A percentile compares a stretch with the other conserved stretches of the same genome.
Evolutionary conservation across 2,888 invertebrate genomes (phyloP).

Genomic region (Flexamia atlantica): DNA sequence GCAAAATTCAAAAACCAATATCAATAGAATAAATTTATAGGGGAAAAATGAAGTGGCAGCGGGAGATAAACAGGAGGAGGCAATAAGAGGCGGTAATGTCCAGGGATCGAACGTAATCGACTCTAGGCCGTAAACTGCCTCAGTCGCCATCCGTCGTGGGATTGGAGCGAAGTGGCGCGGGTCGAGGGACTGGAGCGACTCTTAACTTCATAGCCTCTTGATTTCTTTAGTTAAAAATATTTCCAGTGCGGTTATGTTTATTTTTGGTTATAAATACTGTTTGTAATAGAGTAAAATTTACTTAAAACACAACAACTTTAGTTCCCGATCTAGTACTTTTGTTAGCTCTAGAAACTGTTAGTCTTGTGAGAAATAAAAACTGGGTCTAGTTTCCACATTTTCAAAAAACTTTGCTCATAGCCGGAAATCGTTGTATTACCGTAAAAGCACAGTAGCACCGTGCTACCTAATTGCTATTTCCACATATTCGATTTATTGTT

Average conservation of each 20-base stretch:
- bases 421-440: no score
- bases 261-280: not conserved
- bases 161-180: constrained; percentile 23
- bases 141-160: constrained; percentile 25
- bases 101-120: constrained; percentile 12
- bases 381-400: no score
- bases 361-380: no score
- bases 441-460: no score
- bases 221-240: not conserved
- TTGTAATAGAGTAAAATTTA: not conserved
- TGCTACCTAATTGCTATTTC: no score
- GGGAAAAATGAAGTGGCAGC: constrained; percentile 6
- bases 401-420: no score
- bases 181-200: not conserved
- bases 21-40: not conserved
- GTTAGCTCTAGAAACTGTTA: no score
- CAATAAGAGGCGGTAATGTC: constrained; percentile 15
- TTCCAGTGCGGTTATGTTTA: not conserved
- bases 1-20: constrained; percentile 10
- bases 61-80: not conserved
- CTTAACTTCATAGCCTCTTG: not conserved
- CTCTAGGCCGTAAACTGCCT: not conserved
- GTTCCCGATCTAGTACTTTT: no score
- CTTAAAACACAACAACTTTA: not conserved
- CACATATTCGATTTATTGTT: no score